Conservation (phyloP, 2,888 invertebrate species). For the Spodoptera exigua region DNA sequence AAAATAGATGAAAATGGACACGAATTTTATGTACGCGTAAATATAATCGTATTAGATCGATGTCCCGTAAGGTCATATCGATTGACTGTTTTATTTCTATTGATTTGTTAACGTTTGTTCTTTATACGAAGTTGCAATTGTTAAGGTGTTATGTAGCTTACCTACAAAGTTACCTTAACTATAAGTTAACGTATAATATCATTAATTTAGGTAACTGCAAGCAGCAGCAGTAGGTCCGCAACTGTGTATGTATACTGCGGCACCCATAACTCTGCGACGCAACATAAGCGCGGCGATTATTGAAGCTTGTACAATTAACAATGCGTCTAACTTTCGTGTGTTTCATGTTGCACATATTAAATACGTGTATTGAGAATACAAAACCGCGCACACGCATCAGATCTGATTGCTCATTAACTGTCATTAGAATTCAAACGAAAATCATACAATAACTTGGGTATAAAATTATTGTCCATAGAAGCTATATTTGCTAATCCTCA, state of each 20-base stretch:
- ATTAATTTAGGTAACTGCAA: no score
- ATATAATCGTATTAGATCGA: constrained; percentile 11
- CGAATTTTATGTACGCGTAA: constrained; percentile 23
- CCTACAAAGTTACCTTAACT: no score
- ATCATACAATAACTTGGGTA: constrained; percentile 21
- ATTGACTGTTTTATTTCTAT: not conserved
- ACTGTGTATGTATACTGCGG: not conserved
- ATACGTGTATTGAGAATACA: constrained; percentile 5
- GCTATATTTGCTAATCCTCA: constrained; percentile 33
- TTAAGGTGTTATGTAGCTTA: no score
- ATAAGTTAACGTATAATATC: no score
- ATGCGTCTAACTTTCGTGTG: not conserved
- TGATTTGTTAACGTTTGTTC: no score
- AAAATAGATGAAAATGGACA: constrained; percentile 34
- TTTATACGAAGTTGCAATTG: no score
- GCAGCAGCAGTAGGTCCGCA: no score
- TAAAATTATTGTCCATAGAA: constrained; percentile 31
- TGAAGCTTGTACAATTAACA: not conserved
- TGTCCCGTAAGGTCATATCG: not conserved
- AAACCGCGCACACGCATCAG: not conserved
- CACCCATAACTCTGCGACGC: not conserved
- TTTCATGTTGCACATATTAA: not conserved
- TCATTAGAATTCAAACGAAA: not conserved
- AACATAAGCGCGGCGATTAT: not conserved
- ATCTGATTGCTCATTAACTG: no score